phyloP scores from a whole-genome alignment of 2,797 vertebrate species.

The Coluber constrictor region DNA sequence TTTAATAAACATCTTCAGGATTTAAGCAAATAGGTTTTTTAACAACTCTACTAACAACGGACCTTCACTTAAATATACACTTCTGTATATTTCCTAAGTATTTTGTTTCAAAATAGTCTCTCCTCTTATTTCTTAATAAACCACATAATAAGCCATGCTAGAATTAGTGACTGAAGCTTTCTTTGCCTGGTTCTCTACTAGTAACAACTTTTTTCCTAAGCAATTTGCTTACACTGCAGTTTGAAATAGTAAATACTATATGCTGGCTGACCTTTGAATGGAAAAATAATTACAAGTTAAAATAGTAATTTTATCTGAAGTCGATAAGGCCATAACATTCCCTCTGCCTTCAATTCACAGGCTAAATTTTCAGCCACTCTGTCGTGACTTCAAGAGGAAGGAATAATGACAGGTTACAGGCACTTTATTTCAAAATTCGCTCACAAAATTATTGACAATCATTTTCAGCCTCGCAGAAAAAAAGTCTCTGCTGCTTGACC shows the following conservation, averaged over 20 bases:
- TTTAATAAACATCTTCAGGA: neutral
- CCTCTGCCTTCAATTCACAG: conserved; percentile 88
- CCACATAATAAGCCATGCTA: conserved; percentile 35
- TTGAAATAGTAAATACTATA: conserved; percentile 76
- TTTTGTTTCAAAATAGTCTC: neutral
- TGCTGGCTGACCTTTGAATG: conserved; percentile 86
- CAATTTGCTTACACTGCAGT: conserved; percentile 72
- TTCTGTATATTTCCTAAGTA: conserved; percentile 20
- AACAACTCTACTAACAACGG: neutral
- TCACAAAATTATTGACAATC: conserved; percentile 84
- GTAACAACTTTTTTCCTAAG: conserved; percentile 58
- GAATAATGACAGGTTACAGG: conserved; percentile 92
- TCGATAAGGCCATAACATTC: conserved; percentile 90
- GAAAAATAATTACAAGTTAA: conserved; percentile 90
- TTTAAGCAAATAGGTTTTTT: neutral
- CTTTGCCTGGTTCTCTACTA: conserved; percentile 49
- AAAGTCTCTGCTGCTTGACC: conserved; percentile 77
- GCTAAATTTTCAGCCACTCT: conserved; percentile 94
- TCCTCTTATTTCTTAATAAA: neutral
- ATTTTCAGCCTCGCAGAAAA: conserved; percentile 71
- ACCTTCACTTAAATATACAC: conserved; percentile 33
- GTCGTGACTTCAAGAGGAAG: conserved; percentile 86
- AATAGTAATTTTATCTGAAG: conserved; percentile 83
- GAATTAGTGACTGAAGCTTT: conserved; percentile 48
- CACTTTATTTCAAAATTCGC: conserved; percentile 93